These are phyloP conservation scores for Cardiocondyla obscurior DNA, from an alignment of 1,140 invertebrate genomes.

Conservation along the genomic window DNA sequence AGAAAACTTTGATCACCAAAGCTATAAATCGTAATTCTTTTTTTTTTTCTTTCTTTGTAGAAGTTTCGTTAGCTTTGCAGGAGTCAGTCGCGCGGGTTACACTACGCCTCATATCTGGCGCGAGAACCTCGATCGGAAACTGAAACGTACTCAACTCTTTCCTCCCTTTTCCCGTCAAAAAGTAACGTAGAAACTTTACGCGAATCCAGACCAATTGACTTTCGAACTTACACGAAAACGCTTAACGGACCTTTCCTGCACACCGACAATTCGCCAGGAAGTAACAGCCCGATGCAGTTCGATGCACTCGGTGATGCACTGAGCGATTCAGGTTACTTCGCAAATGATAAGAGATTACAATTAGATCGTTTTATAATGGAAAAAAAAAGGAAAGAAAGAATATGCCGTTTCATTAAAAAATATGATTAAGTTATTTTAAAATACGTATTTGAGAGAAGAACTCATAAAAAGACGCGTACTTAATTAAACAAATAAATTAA, in stretches of 20 bases:
- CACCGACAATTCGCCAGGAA: conserved; percentile 28
- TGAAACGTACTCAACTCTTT: conserved; percentile 38
- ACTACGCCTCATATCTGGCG: conserved; percentile 20
- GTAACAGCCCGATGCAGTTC: conserved; percentile 31
- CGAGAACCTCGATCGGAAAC: conserved; percentile 31
- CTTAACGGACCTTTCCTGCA: conserved; percentile 38
- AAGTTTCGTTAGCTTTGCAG: conserved; percentile 29
- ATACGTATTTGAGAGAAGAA: not conserved
- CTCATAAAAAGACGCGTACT: not conserved
- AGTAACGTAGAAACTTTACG: conserved; percentile 45
- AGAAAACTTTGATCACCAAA: conserved; percentile 12
- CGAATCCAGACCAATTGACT: conserved; percentile 37
- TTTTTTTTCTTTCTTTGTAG: not conserved
- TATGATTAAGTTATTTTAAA: not conserved
- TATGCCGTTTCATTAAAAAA: not conserved
- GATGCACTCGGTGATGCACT: conserved; percentile 15
- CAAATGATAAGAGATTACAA: not conserved
- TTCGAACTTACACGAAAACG: conserved; percentile 48
- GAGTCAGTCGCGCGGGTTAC: conserved; percentile 32
- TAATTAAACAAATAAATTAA: not conserved
- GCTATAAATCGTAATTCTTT: conserved; percentile 22
- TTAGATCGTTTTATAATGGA: not conserved
- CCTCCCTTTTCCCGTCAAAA: conserved; percentile 9
- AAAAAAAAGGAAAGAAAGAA: not conserved
- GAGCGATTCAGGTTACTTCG: conserved; percentile 9